Conservation (phyloP, 2,113 vertebrate species). For the Origma solitaria region DNA sequence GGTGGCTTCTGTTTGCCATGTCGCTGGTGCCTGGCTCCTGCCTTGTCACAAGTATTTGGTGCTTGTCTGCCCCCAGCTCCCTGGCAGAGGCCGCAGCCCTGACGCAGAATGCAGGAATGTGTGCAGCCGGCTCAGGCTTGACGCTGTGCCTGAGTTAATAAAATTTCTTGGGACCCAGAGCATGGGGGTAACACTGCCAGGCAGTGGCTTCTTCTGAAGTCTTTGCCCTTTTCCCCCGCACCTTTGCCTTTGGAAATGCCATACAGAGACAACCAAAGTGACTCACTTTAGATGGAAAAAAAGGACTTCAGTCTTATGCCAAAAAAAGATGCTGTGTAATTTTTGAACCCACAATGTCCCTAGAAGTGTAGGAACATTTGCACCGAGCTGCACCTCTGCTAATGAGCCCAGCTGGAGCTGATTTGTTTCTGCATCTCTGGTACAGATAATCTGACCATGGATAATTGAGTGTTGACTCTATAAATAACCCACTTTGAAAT, state of each 20-base stretch:
- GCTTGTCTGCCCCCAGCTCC: neutral
- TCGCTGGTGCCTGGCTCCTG: neutral
- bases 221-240: neutral
- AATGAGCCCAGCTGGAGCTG: neutral
- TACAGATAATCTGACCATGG: constrained; percentile 45
- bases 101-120: neutral
- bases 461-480: constrained; percentile 45
- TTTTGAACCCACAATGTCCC: neutral
- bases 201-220: neutral
- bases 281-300: neutral
- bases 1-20: neutral
- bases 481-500: constrained; percentile 45
- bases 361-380: neutral
- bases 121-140: neutral
- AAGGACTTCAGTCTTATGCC: neutral
- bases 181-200: neutral
- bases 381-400: neutral
- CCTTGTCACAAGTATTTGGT: neutral
- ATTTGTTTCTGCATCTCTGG: constrained; percentile 43
- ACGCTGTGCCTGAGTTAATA: neutral
- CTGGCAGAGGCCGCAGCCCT: neutral
- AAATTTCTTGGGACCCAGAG: neutral
- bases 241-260: neutral
- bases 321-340: neutral
- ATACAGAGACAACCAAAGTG: accelerated